Conservation (phyloP, 2,888 invertebrate genomes). For the Caenorhabditis sp. region DNA sequence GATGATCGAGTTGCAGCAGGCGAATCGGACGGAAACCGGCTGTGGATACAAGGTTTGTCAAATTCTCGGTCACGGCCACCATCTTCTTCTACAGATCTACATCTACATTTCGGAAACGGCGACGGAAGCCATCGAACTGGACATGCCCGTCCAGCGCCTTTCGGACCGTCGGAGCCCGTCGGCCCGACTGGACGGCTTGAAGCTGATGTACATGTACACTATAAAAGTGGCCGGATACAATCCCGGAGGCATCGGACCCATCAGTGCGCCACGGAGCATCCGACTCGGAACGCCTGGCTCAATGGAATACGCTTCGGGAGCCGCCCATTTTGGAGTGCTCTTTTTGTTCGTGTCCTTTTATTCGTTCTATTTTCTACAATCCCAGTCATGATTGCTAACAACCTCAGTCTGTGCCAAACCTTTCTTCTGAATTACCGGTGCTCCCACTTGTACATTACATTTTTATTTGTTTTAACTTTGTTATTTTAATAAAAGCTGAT, state of each 20-base stretch:
- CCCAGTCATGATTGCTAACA: constrained; percentile 27
- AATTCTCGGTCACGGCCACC: not conserved
- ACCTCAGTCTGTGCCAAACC: constrained; percentile 49
- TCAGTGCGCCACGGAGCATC: constrained; percentile 64
- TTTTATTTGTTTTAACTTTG: constrained; percentile 3
- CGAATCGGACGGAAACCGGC: constrained; percentile 53
- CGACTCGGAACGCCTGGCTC: constrained; percentile 65
- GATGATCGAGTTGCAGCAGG: constrained; percentile 52
- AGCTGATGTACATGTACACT: constrained; percentile 74
- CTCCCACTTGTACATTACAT: constrained; percentile 40
- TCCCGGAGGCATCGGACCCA: constrained; percentile 73
- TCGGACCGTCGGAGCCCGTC: constrained; percentile 69
- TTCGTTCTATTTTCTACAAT: not conserved
- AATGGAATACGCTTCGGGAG: constrained; percentile 33
- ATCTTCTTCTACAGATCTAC: constrained; percentile 53
- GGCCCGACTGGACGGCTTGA: constrained; percentile 74
- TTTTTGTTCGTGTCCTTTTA: not conserved
- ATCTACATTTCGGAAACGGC: constrained; percentile 66
- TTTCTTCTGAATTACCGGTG: constrained; percentile 40
- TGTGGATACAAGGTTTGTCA: constrained; percentile 62
- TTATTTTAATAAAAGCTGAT: too few relatives aligned
- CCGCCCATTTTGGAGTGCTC: not conserved
- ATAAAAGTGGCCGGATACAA: constrained; percentile 74
- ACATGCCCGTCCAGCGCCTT: constrained; percentile 67
- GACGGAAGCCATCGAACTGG: constrained; percentile 64